Conservation (phyloP, 2,113 vertebrate species). For the Perccottus glenii region DNA sequence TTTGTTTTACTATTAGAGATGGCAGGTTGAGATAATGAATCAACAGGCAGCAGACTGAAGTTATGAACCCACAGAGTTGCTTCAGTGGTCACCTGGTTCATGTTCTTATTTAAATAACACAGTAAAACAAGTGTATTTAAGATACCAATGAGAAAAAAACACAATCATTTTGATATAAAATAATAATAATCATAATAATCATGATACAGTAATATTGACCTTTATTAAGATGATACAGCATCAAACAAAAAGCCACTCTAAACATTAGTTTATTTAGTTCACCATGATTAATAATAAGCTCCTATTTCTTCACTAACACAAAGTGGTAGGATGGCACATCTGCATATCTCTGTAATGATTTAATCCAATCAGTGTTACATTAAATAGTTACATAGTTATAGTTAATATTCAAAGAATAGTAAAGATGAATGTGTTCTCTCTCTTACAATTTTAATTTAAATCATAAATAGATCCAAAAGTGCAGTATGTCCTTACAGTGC, state of each 20-base stretch:
- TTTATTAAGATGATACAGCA: not conserved
- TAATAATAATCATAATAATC: too few relatives aligned
- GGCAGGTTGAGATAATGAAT: slow-evolving; percentile 71
- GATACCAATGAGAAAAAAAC: not conserved
- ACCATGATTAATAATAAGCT: too few relatives aligned
- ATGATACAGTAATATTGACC: not conserved
- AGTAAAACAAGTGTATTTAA: not conserved
- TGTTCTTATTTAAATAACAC: slow-evolving; percentile 3
- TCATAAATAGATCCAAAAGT: not conserved
- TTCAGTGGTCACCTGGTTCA: slow-evolving; percentile 56
- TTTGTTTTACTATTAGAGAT: slow-evolving; percentile 61
- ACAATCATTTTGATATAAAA: not conserved
- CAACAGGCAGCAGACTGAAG: slow-evolving; percentile 42
- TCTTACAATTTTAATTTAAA: not conserved
- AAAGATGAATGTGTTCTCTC: too few relatives aligned
- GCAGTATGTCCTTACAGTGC: not conserved
- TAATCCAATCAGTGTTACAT: too few relatives aligned
- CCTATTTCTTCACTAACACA: too few relatives aligned
- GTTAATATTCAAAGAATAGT: too few relatives aligned
- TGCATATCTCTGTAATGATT: too few relatives aligned
- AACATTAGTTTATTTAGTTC: not conserved
- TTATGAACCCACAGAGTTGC: slow-evolving; percentile 48
- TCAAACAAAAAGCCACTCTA: not conserved
- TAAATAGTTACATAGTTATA: too few relatives aligned
- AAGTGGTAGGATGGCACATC: too few relatives aligned